phyloP scores from a whole-genome alignment of 2,888 invertebrate genomes.

The Peribatodes rhomboidaria region DNA sequence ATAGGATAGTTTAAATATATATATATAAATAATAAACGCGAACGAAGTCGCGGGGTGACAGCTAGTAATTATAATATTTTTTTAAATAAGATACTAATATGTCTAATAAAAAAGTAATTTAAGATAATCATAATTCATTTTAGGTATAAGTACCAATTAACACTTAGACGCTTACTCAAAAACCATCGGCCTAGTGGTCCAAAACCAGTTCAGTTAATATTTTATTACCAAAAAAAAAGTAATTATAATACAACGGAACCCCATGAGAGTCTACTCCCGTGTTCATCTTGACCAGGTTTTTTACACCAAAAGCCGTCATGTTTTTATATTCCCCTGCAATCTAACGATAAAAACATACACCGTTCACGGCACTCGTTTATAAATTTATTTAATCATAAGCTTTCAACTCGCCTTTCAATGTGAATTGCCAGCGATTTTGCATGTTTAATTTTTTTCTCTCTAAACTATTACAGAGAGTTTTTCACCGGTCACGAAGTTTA shows the following conservation, averaged over 20 bases:
- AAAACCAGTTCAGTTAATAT: constrained; percentile 20
- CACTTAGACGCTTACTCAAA: constrained; percentile 40
- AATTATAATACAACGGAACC: constrained; percentile 55
- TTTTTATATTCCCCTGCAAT: constrained; percentile 62
- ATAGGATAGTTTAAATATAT: too few relatives aligned
- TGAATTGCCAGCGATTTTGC: constrained; percentile 68
- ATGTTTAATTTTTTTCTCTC: constrained; percentile 66
- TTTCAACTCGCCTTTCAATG: constrained; percentile 75
- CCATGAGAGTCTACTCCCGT: constrained; percentile 51
- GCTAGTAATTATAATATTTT: too few relatives aligned
- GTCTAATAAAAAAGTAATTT: neutral
- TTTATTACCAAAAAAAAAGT: constrained; percentile 29
- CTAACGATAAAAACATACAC: constrained; percentile 67
- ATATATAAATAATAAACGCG: too few relatives aligned
- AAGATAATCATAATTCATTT: constrained; percentile 14
- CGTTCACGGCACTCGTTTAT: constrained; percentile 61
- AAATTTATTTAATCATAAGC: constrained; percentile 75
- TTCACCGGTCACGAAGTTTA: constrained; percentile 55
- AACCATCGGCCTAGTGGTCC: constrained; percentile 6
- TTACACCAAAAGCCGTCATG: constrained; percentile 56
- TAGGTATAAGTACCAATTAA: constrained; percentile 30
- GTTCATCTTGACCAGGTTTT: constrained; percentile 56
- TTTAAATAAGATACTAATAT: too few relatives aligned
- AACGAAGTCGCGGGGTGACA: too few relatives aligned
- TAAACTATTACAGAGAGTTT: constrained; percentile 65